Base-by-base conservation (phyloP, 1,140 invertebrate species). In the Mycetomoellerius zeteki region DNA sequence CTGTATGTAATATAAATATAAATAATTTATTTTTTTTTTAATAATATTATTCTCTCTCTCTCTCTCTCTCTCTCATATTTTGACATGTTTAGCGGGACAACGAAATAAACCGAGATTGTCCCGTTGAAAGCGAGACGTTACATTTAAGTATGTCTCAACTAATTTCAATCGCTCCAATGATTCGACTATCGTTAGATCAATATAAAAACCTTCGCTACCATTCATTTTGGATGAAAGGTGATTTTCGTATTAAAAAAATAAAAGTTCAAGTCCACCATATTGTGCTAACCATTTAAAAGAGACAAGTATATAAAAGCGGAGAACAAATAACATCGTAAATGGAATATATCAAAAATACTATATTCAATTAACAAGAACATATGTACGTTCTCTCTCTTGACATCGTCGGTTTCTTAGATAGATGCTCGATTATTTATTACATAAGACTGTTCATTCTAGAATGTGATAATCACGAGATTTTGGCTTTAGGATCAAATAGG, bases 401-500 rank as follows among this genome's bases (percentile, higher is more conserved):
- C 5, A 4, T 21, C 1, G 6, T 30, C 56, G 6, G n/a, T 5
- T 56, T 47, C 2, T 30, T 2, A 24, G 5, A 43, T 16, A 16
- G 10, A 33, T 80, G 19, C 3, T 14, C 19, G 30, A 65, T 30
- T 30, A 1, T n/a, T 64, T n/a, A 24, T 8, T 67, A 14, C 0
- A 3, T 16, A 67, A 21, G 19, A 24, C n/a, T 52, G 10, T 76
- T 8, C 16, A 43, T 43, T 43, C 2, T 43, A 43, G 21, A 30
- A n/a, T 19, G 73, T 62, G 60, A 69, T 56, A 43, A n/a, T 64
- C 43, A 16, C 1, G 21, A 56, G 67, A 78, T 80, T 58, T 37
- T 33, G 43, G n/a, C 37, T 67, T 14, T 47, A 24, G 2, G n/a
- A 30, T 78, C 8, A n/a, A 19, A 60, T 10, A 19, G 24, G 60